Conservation (phyloP, 2,113 vertebrate species). For the Thamnophis sirtalis region DNA sequence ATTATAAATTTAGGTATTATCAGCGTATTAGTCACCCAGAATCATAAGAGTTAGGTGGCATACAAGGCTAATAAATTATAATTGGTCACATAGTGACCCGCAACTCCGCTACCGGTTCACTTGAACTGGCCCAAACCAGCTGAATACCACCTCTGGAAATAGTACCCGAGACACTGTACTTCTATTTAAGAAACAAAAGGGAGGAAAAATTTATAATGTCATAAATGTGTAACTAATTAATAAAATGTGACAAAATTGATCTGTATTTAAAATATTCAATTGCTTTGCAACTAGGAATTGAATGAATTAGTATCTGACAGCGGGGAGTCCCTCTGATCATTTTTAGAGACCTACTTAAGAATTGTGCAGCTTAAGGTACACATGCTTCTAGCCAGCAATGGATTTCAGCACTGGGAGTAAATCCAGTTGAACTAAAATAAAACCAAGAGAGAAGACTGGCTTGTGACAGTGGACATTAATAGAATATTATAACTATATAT, state of each 20-base stretch:
- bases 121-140: too few relatives aligned
- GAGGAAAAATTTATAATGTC: rapidly evolving
- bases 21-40: not conserved
- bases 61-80: not conserved
- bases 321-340: not conserved
- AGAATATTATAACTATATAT: not conserved
- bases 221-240: slow-evolving; percentile 5
- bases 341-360: slow-evolving; percentile 20
- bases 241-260: slow-evolving; percentile 2
- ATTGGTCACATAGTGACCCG: too few relatives aligned
- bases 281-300: not conserved
- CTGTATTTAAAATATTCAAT: not conserved
- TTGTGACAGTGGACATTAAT: not conserved
- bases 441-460: not conserved
- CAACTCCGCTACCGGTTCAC: too few relatives aligned
- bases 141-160: not conserved
- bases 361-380: slow-evolving; percentile 2
- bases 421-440: not conserved
- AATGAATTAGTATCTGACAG: slow-evolving; percentile 11
- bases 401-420: not conserved
- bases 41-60: not conserved
- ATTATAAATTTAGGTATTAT: not conserved
- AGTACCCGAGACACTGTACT: not conserved
- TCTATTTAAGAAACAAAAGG: not conserved
- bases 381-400: not conserved